Base-by-base conservation (phyloP, 2,888 invertebrate genomes). In the Cosmia trapezina region DNA sequence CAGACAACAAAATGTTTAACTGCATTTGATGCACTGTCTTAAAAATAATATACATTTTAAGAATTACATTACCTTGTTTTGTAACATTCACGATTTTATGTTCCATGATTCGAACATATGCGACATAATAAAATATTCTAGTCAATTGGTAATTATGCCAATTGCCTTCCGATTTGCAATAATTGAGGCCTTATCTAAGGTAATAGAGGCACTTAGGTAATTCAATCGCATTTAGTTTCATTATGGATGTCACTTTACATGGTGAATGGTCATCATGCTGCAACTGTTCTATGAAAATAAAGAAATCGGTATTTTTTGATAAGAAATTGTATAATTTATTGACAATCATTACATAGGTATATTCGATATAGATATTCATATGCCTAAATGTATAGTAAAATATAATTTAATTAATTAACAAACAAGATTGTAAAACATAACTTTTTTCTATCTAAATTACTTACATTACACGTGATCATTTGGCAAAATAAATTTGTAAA, bases 101-200 rank as follows among this genome's bases (percentile, higher is more conserved):
- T 62, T 65, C 43, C 43, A 9, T 28, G 49, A 45, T 61, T 59
- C 33, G 54, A 54, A 70, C 19, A 56, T 37, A 53, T 12, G 45
- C 11, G 51, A 53, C 51, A 62, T 22, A 49, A 62, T 60, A 12
- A 28, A 69, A 51, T 71, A 63, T 71, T 67, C 59, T 28, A 28
- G 45, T 63, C 33, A 19, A 70, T 22, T 59, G 11, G 69, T 54
- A 67, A 59, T 73, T 66, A 74, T 41, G 41, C 47, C 33, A 70
- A 74, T 71, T 68, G 70, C 67, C 70, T 59, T 68, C 37, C 22
- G 47, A 74, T 77, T 80, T 69, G 43, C 54, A 53, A 61, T 70
- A 41, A 73, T 70, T 73, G 73, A 65, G 77, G 73, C 41, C 51
- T 74, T 62, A 62, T 60, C 37, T n/a, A 47, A 59, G 68, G 70